Base-by-base conservation (phyloP, 2,797 vertebrate species). In the Myotis vivesi region DNA sequence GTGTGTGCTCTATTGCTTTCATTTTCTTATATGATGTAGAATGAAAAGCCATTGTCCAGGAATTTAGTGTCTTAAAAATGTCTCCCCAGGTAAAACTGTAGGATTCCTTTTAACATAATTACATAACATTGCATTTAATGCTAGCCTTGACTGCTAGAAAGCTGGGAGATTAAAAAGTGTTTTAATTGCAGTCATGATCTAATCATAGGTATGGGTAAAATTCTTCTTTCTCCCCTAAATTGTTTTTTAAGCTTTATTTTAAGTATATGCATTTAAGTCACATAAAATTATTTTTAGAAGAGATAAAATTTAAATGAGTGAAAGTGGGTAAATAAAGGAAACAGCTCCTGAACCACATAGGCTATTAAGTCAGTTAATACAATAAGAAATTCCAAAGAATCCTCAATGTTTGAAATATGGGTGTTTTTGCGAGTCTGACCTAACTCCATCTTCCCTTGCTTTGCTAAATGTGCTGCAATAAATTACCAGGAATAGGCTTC, bases 401-500 rank as follows among this genome's bases (percentile, higher is more conserved):
- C 13, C 8, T 76, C 46, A 23, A 69, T 93, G 51, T 68, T 89
- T 95, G 83, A 94, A 92, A 82, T 87, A 88, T 20, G 19, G 44
- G 28, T 51, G 13, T 69, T 94, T 93, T 69, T 91, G 38, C 69
- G 55, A 75, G 22, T 73, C 51, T 86, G 79, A 95, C 46, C 57
- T 79, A 68, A 69, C 30, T 30, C 6, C 8, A 17, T 68, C 22
- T 88, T 68, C 30, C 20, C 36, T 91, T 89, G 41, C 19, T 92
- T 57, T 82, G 59, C 25, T 86, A 79, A 76, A 64, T 75, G 36
- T 87, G 46, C 33, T 94, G 4, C 33, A 72, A 62, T 55, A 94
- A 89, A 89, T 92, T 86, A 86, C 16, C 59, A 94, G 41, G 33
- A 93, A 89, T 92, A 87, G 90, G 81, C n/a, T 92, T 92, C 66